phyloP scores from a whole-genome alignment of 2,888 invertebrate genomes.

The Euplexia lucipara region DNA sequence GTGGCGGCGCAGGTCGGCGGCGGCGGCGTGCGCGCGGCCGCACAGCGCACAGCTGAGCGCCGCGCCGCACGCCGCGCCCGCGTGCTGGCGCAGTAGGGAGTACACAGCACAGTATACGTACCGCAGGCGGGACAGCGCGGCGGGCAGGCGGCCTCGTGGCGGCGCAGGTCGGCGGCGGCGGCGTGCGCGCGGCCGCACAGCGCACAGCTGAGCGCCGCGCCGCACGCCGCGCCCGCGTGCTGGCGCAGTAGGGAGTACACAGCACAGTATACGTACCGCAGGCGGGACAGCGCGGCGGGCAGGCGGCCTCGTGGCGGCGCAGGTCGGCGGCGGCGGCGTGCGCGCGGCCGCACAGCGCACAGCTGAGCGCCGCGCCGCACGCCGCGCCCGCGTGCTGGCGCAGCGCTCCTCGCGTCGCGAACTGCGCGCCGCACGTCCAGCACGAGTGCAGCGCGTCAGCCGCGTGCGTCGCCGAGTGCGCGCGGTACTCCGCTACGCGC shows the following conservation, averaged over 20 bases:
- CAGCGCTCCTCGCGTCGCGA: slow-evolving; percentile 69
- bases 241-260: slow-evolving; percentile 62
- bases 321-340: slow-evolving; percentile 32
- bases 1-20: too few relatives aligned
- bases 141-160: slow-evolving; percentile 44
- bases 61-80: too few relatives aligned
- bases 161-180: slow-evolving; percentile 35
- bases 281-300: slow-evolving; percentile 63
- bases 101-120: slow-evolving; percentile 1
- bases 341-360: slow-evolving; percentile 74
- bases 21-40: too few relatives aligned
- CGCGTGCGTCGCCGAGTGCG: slow-evolving; percentile 77
- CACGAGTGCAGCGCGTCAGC: slow-evolving; percentile 80
- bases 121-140: slow-evolving; percentile 61
- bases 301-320: slow-evolving; percentile 45
- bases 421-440: slow-evolving; percentile 87
- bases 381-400: slow-evolving; percentile 69
- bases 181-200: slow-evolving; percentile 70
- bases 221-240: slow-evolving; percentile 69
- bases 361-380: slow-evolving; percentile 61
- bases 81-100: too few relatives aligned
- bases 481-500: slow-evolving; percentile 78
- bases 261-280: slow-evolving; percentile 81
- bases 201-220: slow-evolving; percentile 67
- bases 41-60: too few relatives aligned